A percentile compares a stretch with the other conserved stretches of the same genome.
Evolutionary conservation across 2,113 vertebrate genomes (phyloP).

Genomic region (Mugil cephalus): DNA sequence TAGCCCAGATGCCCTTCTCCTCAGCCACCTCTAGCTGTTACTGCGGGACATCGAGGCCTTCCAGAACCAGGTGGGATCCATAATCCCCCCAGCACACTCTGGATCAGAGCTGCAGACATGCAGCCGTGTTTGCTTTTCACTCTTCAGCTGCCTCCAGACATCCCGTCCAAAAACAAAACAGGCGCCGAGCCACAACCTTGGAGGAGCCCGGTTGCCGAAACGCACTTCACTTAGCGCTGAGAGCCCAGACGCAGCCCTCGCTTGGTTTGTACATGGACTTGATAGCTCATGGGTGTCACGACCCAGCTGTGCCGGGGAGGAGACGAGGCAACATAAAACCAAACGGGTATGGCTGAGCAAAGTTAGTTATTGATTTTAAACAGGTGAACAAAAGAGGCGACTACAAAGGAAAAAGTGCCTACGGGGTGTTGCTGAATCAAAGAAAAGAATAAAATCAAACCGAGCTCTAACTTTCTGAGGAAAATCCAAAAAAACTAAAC

Average conservation of each 20-base stretch:
- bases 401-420: no score
- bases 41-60: slow-evolving; percentile 7
- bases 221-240: neutral
- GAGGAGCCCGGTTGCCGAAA: neutral
- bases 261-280: neutral
- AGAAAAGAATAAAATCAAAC: no score
- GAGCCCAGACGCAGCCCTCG: neutral
- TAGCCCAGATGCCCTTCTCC: slow-evolving; percentile 40
- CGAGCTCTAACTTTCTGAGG: no score
- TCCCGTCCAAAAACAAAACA: slow-evolving; percentile 18
- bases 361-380: no score
- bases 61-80: slow-evolving; percentile 33
- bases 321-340: no score
- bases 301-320: no score
- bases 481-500: no score
- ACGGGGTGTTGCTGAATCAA: no score
- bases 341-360: no score
- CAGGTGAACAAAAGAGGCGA: no score
- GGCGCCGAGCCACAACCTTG: slow-evolving; percentile 1
- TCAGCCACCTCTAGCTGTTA: slow-evolving; percentile 11
- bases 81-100: slow-evolving; percentile 34
- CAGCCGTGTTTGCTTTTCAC: neutral
- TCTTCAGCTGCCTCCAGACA: slow-evolving; percentile 7
- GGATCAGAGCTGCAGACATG: slow-evolving; percentile 16
- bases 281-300: neutral